These are phyloP conservation scores for Melanotaenia duboulayi DNA, from an alignment of 2,113 vertebrate genomes.

Conservation along the genomic window DNA sequence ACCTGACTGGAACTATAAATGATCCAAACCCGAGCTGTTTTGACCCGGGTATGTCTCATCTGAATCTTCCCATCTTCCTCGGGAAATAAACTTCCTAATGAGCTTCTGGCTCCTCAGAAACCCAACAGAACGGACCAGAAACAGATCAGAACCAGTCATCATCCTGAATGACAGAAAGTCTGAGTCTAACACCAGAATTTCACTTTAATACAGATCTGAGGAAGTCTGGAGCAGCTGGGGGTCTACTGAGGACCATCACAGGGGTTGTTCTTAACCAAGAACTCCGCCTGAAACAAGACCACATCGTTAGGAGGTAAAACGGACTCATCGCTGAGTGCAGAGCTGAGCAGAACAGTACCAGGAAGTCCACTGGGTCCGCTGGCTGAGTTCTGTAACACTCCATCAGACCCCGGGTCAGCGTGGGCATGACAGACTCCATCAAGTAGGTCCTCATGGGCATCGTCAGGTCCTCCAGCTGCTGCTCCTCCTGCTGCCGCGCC, in stretches of 20 bases:
- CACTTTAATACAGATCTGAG: too few relatives aligned
- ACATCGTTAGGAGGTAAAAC: background rate
- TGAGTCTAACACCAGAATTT: background rate
- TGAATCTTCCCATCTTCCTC: too few relatives aligned
- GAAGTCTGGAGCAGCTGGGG: too few relatives aligned
- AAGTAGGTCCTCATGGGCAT: conserved; percentile 87
- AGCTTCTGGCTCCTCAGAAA: conserved; percentile 57
- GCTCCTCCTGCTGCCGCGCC: conserved; percentile 84
- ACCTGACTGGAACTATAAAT: too few relatives aligned
- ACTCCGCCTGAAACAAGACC: conserved; percentile 76
- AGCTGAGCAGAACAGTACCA: conserved; percentile 68
- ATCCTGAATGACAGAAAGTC: conserved; percentile 33
- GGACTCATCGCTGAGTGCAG: background rate
- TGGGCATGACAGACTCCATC: conserved; percentile 89
- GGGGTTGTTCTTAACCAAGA: conserved; percentile 74
- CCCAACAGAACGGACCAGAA: conserved; percentile 46
- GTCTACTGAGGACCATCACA: conserved; percentile 10
- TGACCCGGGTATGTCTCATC: too few relatives aligned
- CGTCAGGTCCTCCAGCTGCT: conserved; percentile 85
- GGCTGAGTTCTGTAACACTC: conserved; percentile 87
- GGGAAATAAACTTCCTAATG: conserved; percentile 79
- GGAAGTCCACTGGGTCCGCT: conserved; percentile 90
- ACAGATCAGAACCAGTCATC: conserved; percentile 55
- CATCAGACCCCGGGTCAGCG: conserved; percentile 87
- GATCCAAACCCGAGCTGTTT: too few relatives aligned